Evolutionary conservation across 2,888 invertebrate genomes (phyloP), one percentile per base, ranked within the genome.

Genomic region (Drosophila nr. perissopoda): DNA sequence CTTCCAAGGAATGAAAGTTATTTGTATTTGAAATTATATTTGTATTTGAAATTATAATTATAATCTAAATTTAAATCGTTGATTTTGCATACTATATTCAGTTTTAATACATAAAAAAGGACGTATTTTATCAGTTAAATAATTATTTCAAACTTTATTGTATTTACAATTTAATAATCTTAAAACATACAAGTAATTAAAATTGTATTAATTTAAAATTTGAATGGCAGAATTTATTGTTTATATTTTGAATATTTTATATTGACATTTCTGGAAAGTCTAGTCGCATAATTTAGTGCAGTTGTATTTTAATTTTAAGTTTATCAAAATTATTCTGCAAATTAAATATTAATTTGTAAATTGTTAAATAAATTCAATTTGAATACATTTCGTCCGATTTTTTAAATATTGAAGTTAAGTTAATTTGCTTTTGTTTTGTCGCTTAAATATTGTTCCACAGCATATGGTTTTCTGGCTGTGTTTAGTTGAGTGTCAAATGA

Each of bases 281-380:
- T 51, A n/a, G 11, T 10, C 6, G 18, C 29, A 29, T 29, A 11
- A 56, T n/a, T 27, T 13, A 38, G 54, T 27, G 18, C 36, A n/a
- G n/a, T 27, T 56, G 18, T 38, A 52, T 18, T 38, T 38, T 1
- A 36, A 36, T n/a, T 51, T 27, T 18, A n/a, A 11, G 49, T 51
- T 51, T 25, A 36, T 27, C 34, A 27, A n/a, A 31, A 29, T 29
- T 6, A 51, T n/a, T 33, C 21, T 25, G 25, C 21, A 54, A 34
- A 54, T 36, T 18, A 27, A n/a, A 36, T 27, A 11, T 27, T 27
- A 18, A 54, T 27, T 33, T 53, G 31, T 38, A 27, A 29, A 56
- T 27, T 56, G 57, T 40, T 21, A 21, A 57, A 29, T 40, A 40
- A 40, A 54, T 36, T n/a, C 13, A 36, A 36, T 25, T 36, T 56